A percentile compares a stretch with the other conserved stretches of the same genome.
phyloP scores from a whole-genome alignment of 2,888 invertebrate genomes.

The Eucera pruinosa region DNA sequence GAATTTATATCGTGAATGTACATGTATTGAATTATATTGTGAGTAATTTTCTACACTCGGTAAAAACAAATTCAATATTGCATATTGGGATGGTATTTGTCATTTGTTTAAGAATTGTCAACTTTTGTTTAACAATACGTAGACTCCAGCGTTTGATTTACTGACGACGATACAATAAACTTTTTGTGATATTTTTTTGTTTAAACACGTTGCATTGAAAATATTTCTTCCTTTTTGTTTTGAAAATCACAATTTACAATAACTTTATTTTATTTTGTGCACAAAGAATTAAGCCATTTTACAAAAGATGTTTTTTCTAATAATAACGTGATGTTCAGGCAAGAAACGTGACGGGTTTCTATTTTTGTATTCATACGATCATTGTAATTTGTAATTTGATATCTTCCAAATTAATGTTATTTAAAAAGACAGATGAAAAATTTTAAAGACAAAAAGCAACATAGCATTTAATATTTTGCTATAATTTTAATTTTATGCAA shows the following conservation, averaged over 20 bases:
- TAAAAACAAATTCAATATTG: neutral
- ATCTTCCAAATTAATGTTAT: neutral
- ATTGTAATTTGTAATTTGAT: neutral
- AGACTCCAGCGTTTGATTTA: constrained; percentile 9
- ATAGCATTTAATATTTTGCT: neutral
- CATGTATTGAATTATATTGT: neutral
- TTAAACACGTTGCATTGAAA: neutral
- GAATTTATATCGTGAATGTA: neutral
- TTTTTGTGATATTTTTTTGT: constrained; percentile 5
- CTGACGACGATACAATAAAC: neutral
- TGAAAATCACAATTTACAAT: neutral
- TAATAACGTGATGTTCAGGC: too few species aligned
- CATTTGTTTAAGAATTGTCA: neutral
- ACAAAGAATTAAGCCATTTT: too few species aligned
- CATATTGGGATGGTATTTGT: constrained; percentile 21
- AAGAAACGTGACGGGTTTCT: too few species aligned
- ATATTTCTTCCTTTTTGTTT: neutral
- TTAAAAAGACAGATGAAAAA: neutral
- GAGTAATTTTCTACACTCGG: constrained; percentile 11
- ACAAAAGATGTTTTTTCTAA: too few species aligned
- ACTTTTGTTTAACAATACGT: neutral
- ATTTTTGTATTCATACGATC: too few species aligned
- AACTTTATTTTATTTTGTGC: neutral
- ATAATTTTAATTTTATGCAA: neutral
- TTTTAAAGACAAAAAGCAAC: neutral